Evolutionary conservation across 1,140 invertebrate genomes (phyloP), one percentile per base, ranked within the genome.

Genomic region (Bombus turneri): DNA sequence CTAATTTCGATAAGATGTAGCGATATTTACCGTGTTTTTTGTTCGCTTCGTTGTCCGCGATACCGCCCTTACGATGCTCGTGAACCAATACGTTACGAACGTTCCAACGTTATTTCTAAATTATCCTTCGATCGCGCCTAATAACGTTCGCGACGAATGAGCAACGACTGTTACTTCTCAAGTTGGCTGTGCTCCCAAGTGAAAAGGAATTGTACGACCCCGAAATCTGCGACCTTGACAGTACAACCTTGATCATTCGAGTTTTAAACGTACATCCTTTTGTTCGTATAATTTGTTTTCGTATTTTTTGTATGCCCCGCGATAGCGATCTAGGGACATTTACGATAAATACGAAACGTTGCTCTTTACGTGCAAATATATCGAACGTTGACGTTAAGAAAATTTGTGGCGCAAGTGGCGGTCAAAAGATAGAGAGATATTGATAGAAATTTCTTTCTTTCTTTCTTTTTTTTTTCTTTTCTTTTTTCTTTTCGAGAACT

Each of bases 141-240:
- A 73, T 47, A 31, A 73, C 13, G 41, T 31, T 31, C 15, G 28
- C 12, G 41, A 73, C n/a, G n/a, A 47, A 73, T 4, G 25, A 28
- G 25, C 37, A 71, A n/a, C 47, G 41, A 47, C 9, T 43, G n/a
- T 22, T 28, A 28, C 39, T 69, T 37, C n/a, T 53, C 5, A 73
- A 73, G 71, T 73, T 47, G 71, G 71, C 41, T 22, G n/a, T 73
- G n/a, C 71, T 73, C n/a, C n/a, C 71, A 73, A 39, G 71, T 73
- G 71, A 47, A 73, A 73, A 73, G 41, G 71, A 73, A 73, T 43
- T 43, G 39, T 28, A 31, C 28, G 71, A 43, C 39, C 69, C 37
- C 69, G 39, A 41, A 71, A 71, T 39, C 69, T 22, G 4, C 39
- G 25, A 28, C 69, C 69, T 72, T 72, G 69, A 37, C 10, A 43